Evolutionary conservation across 2,888 invertebrate species (phyloP), one percentile per base, ranked within the genome.

Genomic region (Drosophila dives): DNA sequence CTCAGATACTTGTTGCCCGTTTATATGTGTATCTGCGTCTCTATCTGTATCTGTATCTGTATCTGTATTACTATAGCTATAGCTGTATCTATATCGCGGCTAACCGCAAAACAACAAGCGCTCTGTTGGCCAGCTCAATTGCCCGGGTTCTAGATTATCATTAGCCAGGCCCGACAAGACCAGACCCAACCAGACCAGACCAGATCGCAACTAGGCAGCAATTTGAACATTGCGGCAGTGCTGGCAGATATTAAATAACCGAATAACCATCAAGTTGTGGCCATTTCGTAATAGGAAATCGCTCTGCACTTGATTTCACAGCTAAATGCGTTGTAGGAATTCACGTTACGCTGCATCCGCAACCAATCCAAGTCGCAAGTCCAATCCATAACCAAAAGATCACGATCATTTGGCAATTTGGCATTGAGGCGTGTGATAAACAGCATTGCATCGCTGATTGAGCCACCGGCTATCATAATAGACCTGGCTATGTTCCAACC

Each of bases 401-500:
- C 64, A 66, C 66, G 70, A 73, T 73, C 75, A 74, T 80, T 77
- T 79, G 85, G 73, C 71, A 73, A 84, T 84, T 75, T 77, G 75
- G 79, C 86, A 89, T 85, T 89, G 81, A 83, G 83, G 77, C 88
- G 88, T 88, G 87, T 81, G 90, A 90, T 87, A 79, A 89, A 90
- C 89, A 80, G 67, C 85, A 74, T 69, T 77, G 69, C 64, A 69
- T 67, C 68, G 73, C 75, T 82, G 83, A 82, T 81, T 86, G 71
- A 59, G 42, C 32, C 51, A 51, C 48, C 48, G 20, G 62, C 75
- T 51, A 68, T 38, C 71, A 62, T 50, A 68, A 51, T 49, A 10
- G 26, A 12, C 34, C 29, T n/a, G 23, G 26, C 23, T 17, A 33
- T 23, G 66, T 80, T 80, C 64, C 67, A 67, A 15, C 49, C 59